Conservation (phyloP, 2,888 invertebrate species). For the Lepidonotus clava region DNA sequence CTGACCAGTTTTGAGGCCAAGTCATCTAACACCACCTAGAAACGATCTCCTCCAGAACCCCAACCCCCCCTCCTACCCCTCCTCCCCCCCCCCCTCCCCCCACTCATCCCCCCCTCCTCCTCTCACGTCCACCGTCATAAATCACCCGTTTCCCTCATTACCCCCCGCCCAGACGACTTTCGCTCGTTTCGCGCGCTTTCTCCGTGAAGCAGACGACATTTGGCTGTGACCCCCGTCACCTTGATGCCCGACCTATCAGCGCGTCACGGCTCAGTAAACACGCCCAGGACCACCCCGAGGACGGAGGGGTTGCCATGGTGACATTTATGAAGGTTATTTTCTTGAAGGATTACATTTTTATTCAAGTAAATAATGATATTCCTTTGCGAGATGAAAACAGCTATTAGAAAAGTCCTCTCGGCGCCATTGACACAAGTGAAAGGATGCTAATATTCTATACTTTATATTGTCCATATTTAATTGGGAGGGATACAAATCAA, state of each 20-base stretch:
- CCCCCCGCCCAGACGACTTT: slow-evolving; percentile 1
- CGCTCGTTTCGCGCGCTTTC: neutral
- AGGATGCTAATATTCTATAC: no score
- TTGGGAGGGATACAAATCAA: no score
- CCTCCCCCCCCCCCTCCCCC: neutral
- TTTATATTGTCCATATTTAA: no score
- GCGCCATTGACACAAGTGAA: no score
- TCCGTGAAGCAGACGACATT: neutral
- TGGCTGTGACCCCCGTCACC: neutral
- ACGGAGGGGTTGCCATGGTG: slow-evolving; percentile 12
- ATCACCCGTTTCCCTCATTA: neutral
- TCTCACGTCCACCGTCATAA: neutral
- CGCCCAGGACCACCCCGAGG: neutral
- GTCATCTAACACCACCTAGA: no score
- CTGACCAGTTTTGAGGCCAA: no score
- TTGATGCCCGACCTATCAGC: slow-evolving; percentile 18
- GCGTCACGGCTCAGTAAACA: slow-evolving; percentile 21
- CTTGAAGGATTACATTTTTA: neutral
- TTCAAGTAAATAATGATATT: neutral
- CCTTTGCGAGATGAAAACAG: neutral
- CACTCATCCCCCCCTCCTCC: neutral
- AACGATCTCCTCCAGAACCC: no score
- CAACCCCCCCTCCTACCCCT: neutral
- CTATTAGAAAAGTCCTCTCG: no score
- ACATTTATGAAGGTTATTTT: neutral